Evolutionary conservation across 2,888 invertebrate genomes (phyloP).

Genomic region (Corbicula japonica): DNA sequence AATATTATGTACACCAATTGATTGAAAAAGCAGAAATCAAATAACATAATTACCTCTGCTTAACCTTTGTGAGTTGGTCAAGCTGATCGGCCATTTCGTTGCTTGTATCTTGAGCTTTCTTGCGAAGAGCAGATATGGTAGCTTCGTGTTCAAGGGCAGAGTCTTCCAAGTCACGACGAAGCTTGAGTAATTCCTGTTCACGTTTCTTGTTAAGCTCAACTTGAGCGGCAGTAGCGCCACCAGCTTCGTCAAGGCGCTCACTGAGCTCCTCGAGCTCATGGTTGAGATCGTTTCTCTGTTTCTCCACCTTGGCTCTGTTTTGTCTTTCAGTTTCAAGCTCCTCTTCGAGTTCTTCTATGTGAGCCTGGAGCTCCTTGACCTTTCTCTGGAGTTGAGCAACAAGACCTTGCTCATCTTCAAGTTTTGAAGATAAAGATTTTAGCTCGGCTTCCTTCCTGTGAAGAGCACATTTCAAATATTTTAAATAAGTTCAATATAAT

Average conservation of each 20-base stretch:
- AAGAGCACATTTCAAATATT: too few relatives aligned
- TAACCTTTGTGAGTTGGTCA: conserved; percentile 99
- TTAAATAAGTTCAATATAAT: too few relatives aligned
- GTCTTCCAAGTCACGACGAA: too few relatives aligned
- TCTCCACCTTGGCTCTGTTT: conserved; percentile 96
- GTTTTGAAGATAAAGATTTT: conserved; percentile 95
- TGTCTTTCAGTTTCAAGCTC: conserved; percentile 99
- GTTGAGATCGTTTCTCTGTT: conserved; percentile 99
- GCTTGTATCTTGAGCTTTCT: conserved; percentile 99
- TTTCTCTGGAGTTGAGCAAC: conserved; percentile 99
- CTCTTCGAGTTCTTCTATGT: conserved; percentile 99
- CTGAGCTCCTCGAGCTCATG: conserved; percentile 99
- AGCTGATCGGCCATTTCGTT: conserved; percentile 99
- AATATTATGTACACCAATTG: too few relatives aligned
- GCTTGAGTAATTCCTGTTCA: too few relatives aligned
- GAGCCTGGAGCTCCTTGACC: conserved; percentile 98
- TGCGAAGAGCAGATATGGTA: conserved; percentile 97
- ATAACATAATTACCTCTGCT: conserved; percentile 97
- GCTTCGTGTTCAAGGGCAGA: conserved; percentile 99
- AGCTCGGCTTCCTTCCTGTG: conserved; percentile 98
- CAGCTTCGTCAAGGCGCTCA: too few relatives aligned
- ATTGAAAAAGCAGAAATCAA: too few relatives aligned
- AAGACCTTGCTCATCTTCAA: conserved; percentile 99
- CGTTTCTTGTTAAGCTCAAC: too few relatives aligned
- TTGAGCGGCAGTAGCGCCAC: too few relatives aligned